Conservation (phyloP, 2,113 vertebrate species). For the Podilymbus podiceps region DNA sequence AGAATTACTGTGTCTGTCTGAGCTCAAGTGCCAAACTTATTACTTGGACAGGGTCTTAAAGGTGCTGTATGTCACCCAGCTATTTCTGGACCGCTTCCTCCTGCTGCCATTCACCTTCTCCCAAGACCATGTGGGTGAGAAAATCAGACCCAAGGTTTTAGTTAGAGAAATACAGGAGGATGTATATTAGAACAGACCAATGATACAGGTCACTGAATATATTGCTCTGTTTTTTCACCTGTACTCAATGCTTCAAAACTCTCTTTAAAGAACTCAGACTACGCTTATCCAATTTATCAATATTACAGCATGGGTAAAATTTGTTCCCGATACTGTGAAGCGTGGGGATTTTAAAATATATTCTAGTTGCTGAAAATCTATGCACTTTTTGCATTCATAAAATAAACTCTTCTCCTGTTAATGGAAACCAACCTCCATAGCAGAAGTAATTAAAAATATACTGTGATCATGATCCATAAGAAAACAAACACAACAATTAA, state of each 20-base stretch:
- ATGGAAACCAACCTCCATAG: not conserved
- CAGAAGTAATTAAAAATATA: not conserved
- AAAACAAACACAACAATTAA: not conserved
- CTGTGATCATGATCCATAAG: not conserved
- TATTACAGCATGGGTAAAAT: not conserved
- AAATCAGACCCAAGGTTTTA: not conserved
- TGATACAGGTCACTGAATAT: not conserved
- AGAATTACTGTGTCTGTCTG: not conserved
- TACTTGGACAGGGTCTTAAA: not conserved
- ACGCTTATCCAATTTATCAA: not conserved
- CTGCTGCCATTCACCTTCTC: not conserved
- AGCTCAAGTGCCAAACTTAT: not conserved
- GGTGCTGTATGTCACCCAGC: not conserved
- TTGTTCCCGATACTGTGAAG: not conserved
- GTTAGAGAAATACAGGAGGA: not conserved
- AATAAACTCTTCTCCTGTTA: not conserved
- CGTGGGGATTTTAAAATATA: not conserved
- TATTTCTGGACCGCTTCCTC: not conserved
- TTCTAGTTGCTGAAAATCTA: not conserved
- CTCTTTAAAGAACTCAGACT: not conserved
- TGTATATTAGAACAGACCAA: not conserved
- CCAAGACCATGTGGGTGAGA: not conserved
- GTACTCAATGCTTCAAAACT: not conserved
- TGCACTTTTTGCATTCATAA: not conserved
- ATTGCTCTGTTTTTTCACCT: not conserved